These are phyloP conservation scores for Phalanger gymnotis DNA, from an alignment of 2,797 vertebrate genomes.

Conservation along the genomic window DNA sequence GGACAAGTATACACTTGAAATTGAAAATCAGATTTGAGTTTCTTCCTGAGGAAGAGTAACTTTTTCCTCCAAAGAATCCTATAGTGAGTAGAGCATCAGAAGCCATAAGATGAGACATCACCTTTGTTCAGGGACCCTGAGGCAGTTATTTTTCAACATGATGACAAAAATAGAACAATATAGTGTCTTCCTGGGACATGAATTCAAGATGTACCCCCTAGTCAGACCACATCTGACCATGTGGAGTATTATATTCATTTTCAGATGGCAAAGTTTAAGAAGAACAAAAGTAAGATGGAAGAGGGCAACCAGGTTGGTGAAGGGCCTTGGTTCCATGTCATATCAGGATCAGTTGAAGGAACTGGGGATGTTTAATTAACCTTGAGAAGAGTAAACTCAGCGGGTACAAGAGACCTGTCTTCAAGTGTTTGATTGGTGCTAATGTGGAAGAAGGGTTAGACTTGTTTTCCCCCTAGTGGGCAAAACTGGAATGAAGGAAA, in stretches of 20 bases:
- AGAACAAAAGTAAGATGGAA: not conserved
- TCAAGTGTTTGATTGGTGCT: not conserved
- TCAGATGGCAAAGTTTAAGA: not conserved
- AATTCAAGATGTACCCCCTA: not conserved
- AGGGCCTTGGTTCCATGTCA: not conserved
- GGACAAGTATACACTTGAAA: not conserved
- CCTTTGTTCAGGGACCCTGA: not conserved
- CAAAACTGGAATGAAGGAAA: not conserved
- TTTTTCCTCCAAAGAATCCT: not conserved
- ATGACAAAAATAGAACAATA: not conserved
- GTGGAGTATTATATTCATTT: not conserved
- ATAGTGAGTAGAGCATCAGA: not conserved
- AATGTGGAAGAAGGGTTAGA: not conserved
- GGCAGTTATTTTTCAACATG: not conserved
- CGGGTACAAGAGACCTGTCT: not conserved
- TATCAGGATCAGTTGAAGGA: not conserved
- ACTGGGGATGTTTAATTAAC: not conserved
- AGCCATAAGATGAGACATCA: not conserved
- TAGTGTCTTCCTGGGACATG: not conserved
- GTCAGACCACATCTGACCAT: not conserved
- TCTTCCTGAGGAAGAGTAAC: not conserved
- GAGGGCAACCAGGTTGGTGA: not conserved
- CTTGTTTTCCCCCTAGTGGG: not conserved
- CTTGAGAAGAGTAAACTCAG: not conserved
- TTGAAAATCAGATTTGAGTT: not conserved